These are phyloP conservation scores for Sesia bembeciformis DNA, from an alignment of 2,888 invertebrate species.

Conservation along the genomic window DNA sequence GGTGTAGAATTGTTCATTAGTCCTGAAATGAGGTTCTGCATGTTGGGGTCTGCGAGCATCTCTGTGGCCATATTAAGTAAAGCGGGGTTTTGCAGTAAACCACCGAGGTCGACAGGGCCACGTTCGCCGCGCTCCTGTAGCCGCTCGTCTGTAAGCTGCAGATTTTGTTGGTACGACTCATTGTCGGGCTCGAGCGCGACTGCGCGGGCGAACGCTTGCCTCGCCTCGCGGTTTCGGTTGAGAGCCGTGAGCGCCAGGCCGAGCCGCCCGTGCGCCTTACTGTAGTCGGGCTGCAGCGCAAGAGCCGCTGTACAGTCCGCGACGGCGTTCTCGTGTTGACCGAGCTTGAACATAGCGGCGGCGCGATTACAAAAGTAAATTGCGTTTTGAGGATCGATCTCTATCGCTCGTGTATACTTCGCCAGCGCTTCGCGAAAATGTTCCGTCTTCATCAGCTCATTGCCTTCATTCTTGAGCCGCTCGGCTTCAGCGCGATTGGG, in stretches of 20 bases:
- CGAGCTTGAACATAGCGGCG: slow-evolving; percentile 93
- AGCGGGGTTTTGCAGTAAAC: slow-evolving; percentile 85
- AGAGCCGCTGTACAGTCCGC: slow-evolving; percentile 94
- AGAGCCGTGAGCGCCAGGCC: slow-evolving; percentile 91
- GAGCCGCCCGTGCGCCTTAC: slow-evolving; percentile 95
- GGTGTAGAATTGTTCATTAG: slow-evolving; percentile 56
- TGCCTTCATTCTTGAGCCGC: slow-evolving; percentile 89
- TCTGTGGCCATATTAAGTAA: slow-evolving; percentile 89
- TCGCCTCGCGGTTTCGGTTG: slow-evolving; percentile 87
- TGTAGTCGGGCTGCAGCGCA: slow-evolving; percentile 90
- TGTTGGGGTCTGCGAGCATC: slow-evolving; percentile 88
- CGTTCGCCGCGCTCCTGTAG: slow-evolving; percentile 79
- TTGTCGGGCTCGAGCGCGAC: slow-evolving; percentile 93
- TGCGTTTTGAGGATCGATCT: slow-evolving; percentile 89
- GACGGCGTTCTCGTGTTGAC: slow-evolving; percentile 87
- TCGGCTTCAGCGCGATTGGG: slow-evolving; percentile 82
- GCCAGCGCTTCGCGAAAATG: slow-evolving; percentile 86
- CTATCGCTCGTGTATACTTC: slow-evolving; percentile 91
- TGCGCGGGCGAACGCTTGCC: slow-evolving; percentile 90
- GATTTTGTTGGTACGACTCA: slow-evolving; percentile 90
- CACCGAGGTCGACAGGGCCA: slow-evolving; percentile 71
- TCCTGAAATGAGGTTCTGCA: slow-evolving; percentile 83
- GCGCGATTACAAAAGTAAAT: slow-evolving; percentile 98
- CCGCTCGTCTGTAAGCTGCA: slow-evolving; percentile 86
- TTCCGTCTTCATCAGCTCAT: slow-evolving; percentile 89